A percentile compares a stretch with the other conserved stretches of the same genome.
These are phyloP conservation scores for Channallabes apus DNA, from an alignment of 2,797 vertebrate species.

Conservation along the genomic window DNA sequence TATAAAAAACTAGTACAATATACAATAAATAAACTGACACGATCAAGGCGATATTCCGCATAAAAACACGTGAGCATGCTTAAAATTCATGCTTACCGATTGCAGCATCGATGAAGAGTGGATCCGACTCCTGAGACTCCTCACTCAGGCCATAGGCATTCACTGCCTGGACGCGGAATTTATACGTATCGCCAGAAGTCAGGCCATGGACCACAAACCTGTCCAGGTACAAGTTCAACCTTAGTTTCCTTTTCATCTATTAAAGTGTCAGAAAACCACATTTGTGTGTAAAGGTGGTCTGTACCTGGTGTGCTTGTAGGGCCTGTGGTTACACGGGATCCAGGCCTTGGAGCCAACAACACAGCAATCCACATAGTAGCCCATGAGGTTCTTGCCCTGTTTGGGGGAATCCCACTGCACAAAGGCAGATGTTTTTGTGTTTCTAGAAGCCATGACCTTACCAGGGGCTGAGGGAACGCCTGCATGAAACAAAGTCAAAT, in stretches of 20 bases:
- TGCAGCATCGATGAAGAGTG: constrained; percentile 86
- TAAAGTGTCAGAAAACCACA: not conserved
- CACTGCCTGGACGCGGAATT: constrained; percentile 91
- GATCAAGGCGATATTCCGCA: not conserved
- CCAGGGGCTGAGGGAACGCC: constrained; percentile 87
- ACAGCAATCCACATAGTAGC: constrained; percentile 91
- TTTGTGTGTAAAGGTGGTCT: not conserved
- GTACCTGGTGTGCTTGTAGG: constrained; percentile 87
- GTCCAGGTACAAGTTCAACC: constrained; percentile 7
- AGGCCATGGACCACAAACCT: constrained; percentile 95
- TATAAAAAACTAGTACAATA: not conserved
- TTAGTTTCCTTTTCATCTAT: not conserved
- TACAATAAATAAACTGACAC: not conserved
- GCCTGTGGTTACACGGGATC: constrained; percentile 93
- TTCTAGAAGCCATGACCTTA: constrained; percentile 82
- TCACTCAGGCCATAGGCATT: constrained; percentile 89
- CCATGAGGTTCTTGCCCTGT: constrained; percentile 80
- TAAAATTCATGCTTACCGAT: constrained; percentile 82
- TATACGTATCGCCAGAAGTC: constrained; percentile 84
- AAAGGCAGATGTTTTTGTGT: constrained; percentile 91
- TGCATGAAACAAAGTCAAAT: constrained; percentile 56
- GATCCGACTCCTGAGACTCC: constrained; percentile 89
- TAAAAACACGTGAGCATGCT: constrained; percentile 59
- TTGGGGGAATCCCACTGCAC: constrained; percentile 91
- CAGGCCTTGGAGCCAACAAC: constrained; percentile 82